Evolutionary conservation across 2,888 invertebrate genomes (phyloP).

Genomic region (Cylloceria caligata): DNA sequence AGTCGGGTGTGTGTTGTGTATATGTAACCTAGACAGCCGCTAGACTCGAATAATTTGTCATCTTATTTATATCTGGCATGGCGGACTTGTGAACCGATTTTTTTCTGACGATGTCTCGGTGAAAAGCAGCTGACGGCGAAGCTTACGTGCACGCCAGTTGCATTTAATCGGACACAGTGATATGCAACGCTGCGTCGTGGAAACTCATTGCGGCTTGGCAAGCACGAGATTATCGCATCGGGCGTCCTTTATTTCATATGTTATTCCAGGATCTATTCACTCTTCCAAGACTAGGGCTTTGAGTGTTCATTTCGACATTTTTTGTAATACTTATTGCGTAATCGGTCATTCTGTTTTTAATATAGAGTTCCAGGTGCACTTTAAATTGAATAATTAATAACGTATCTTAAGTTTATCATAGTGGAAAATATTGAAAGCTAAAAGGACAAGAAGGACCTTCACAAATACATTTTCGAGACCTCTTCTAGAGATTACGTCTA

Average conservation of each 20-base stretch:
- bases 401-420: not conserved
- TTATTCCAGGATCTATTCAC: not conserved
- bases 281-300: not conserved
- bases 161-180: constrained; percentile 13
- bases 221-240: not conserved
- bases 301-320: not conserved
- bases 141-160: constrained; percentile 4
- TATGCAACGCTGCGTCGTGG: constrained; percentile 1
- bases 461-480: not conserved
- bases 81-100: constrained; percentile 23
- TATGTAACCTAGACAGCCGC: constrained; percentile 34
- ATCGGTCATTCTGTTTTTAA: not conserved
- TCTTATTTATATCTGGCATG: constrained; percentile 41
- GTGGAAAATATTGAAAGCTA: too few species aligned
- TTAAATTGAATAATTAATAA: too few species aligned
- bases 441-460: not conserved
- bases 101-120: constrained; percentile 31
- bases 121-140: constrained; percentile 17
- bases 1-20: constrained; percentile 14
- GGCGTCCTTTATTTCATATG: not conserved
- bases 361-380: too few species aligned
- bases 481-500: not conserved
- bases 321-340: not conserved
- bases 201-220: constrained; percentile 17
- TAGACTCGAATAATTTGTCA: constrained; percentile 53